Percentiles rank a stretch among this genome's conserved stretches.
Conservation (phyloP, 2,888 invertebrate species). For the Agonopterix subpropinquella region DNA sequence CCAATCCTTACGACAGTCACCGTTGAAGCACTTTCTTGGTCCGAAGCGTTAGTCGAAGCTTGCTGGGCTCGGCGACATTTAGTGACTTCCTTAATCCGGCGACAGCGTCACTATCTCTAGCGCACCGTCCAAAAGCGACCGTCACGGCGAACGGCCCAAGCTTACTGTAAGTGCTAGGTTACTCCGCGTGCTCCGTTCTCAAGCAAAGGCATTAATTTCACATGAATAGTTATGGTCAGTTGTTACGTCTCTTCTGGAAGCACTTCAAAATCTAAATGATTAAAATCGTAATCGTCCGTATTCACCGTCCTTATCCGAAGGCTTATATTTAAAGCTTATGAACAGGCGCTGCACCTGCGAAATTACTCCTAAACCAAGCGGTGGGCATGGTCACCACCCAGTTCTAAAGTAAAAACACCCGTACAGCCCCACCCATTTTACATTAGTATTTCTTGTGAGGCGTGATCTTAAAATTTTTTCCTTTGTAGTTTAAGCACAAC, state of each 20-base stretch:
- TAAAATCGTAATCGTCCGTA: conserved; percentile 24
- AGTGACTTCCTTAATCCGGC: conserved; percentile 60
- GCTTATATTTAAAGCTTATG: conserved; percentile 55
- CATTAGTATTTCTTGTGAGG: conserved; percentile 68
- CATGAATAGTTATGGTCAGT: conserved; percentile 55
- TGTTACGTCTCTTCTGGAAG: conserved; percentile 67
- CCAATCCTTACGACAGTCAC: conserved; percentile 50
- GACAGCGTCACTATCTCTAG: conserved; percentile 61
- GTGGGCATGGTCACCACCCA: conserved; percentile 65
- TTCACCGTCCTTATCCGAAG: conserved; percentile 44
- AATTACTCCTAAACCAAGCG: conserved; percentile 40
- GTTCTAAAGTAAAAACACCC: conserved; percentile 44
- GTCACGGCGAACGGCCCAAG: conserved; percentile 63
- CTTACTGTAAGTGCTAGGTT: conserved; percentile 76
- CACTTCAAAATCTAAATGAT: conserved; percentile 48
- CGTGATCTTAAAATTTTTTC: conserved; percentile 45
- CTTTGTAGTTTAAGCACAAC: conserved; percentile 50
- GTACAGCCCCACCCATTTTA: conserved; percentile 41
- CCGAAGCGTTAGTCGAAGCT: conserved; percentile 76
- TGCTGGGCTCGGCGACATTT: conserved; percentile 66
- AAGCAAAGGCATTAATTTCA: conserved; percentile 73
- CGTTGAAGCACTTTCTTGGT: conserved; percentile 69
- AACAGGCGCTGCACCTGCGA: conserved; percentile 42
- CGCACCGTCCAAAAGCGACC: conserved; percentile 68
- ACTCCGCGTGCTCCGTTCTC: conserved; percentile 72